Conservation (phyloP, 2,113 vertebrate species). For the Gulo gulo region DNA sequence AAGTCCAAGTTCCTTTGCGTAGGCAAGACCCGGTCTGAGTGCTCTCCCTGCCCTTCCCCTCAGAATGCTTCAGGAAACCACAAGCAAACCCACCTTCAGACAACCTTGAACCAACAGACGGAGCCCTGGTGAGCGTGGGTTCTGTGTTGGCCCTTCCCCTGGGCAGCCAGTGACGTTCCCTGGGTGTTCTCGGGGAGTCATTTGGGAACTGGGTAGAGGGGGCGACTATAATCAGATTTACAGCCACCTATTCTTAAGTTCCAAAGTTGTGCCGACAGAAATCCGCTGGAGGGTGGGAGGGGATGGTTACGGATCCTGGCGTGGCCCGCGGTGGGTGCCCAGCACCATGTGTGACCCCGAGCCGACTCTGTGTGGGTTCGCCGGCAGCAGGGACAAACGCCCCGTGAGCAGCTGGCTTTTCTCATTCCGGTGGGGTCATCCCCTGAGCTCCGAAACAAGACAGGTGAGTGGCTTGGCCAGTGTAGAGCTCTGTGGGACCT, state of each 20-base stretch:
- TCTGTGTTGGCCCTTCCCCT: neutral
- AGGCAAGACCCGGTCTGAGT: rapidly evolving
- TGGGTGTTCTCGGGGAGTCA: neutral
- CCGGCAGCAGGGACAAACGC: neutral
- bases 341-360: rapidly evolving
- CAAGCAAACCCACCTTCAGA: neutral
- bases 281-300: neutral
- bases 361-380: rapidly evolving
- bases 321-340: neutral
- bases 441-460: rapidly evolving
- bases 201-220: neutral
- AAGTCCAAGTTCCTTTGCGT: neutral
- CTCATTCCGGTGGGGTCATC: rapidly evolving
- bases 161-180: rapidly evolving
- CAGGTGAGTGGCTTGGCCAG: neutral
- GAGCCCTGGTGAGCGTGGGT: rapidly evolving
- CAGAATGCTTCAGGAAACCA: neutral
- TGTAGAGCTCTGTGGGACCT: rapidly evolving
- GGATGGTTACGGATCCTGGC: rapidly evolving
- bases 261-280: rapidly evolving
- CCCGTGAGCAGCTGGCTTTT: neutral
- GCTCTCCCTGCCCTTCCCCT: neutral
- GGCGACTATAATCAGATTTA: rapidly evolving
- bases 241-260: neutral
- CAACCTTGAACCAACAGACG: neutral